These are phyloP conservation scores for Coranthus polyacanthus DNA, from an alignment of 2,797 vertebrate species.

Conservation along the genomic window DNA sequence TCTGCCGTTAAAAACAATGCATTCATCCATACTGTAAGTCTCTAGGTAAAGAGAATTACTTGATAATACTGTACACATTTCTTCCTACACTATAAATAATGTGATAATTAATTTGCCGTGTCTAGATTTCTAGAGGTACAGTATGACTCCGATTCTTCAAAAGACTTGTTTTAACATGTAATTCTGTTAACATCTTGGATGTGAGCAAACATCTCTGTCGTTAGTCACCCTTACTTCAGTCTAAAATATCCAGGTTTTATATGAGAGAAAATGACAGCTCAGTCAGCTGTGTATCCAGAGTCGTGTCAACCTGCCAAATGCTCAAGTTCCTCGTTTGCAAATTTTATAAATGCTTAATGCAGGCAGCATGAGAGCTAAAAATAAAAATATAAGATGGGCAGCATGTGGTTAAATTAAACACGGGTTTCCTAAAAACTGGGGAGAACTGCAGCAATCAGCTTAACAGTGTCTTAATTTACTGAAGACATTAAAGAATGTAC, in stretches of 20 bases:
- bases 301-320: conserved; percentile 76
- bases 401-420: conserved; percentile 43
- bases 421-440: conserved; percentile 33
- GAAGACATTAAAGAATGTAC: conserved; percentile 52
- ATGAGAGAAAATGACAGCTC: conserved; percentile 69
- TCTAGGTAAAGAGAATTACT: neutral
- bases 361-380: conserved; percentile 60
- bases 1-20: no score
- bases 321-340: conserved; percentile 64
- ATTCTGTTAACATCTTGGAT: conserved; percentile 9
- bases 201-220: conserved; percentile 60
- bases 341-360: conserved; percentile 67
- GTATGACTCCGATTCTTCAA: conserved; percentile 1
- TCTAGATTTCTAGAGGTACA: neutral
- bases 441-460: conserved; percentile 46
- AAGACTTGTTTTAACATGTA: conserved; percentile 2
- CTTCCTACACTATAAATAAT: conserved; percentile 1
- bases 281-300: conserved; percentile 71
- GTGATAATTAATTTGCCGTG: neutral
- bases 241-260: conserved; percentile 62
- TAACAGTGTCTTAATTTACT: conserved; percentile 36
- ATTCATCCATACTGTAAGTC: no score
- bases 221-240: conserved; percentile 47
- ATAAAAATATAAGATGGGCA: conserved; percentile 32
- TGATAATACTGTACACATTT: no score